Base-by-base conservation (phyloP, 2,888 invertebrate genomes). In the Eristalinus aeneus region DNA sequence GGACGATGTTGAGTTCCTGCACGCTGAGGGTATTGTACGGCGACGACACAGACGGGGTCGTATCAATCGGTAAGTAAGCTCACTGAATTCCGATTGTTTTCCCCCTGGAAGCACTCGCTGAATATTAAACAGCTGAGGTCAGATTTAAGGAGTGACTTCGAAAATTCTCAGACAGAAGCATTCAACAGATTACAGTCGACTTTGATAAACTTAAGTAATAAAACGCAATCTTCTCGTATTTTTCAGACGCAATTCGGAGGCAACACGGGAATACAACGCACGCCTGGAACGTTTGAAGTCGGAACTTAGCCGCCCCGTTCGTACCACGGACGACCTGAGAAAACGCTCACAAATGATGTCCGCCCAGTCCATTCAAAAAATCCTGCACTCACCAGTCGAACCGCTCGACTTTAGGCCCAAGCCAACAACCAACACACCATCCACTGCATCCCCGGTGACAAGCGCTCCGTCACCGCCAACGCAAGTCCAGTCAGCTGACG, bases 1-100 rank as follows among this genome's bases (percentile, higher is more conserved):
- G 82, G 93, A 93, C 60, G 91, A 93, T 87, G 91, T 93, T 12
- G 92, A 93, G 87, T 90, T 92, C 71, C 71, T 93, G 72, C 91
- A 91, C 54, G 90, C 91, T 0, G 91, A 91, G 32, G 92, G 92
- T 10, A 82, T 88, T n/a, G 89, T 91, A 1, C 89, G 91, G n/a
- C 90, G 91, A 32, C 85, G 92, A 9, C 91, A 92, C 81, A 88
- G 92, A n/a, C 89, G 92, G 1, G 91, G 92, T 1, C 90, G 92
- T 23, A 92, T 92, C 80, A 90, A 91, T 88, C 89, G 92, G 92
- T 93, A 75, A 89, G 89, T 88, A 12, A 53, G 39, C 8, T 5
- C 39, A 20, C 10, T 34, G 16, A 22, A 16, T 20, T 46, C 5
- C n/a, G 61, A 46, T 20, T 39, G 20, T 16, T 20, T 58, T 27